Evolutionary conservation across 2,113 vertebrate species (phyloP).

Genomic region (Notarius quadriscutis): DNA sequence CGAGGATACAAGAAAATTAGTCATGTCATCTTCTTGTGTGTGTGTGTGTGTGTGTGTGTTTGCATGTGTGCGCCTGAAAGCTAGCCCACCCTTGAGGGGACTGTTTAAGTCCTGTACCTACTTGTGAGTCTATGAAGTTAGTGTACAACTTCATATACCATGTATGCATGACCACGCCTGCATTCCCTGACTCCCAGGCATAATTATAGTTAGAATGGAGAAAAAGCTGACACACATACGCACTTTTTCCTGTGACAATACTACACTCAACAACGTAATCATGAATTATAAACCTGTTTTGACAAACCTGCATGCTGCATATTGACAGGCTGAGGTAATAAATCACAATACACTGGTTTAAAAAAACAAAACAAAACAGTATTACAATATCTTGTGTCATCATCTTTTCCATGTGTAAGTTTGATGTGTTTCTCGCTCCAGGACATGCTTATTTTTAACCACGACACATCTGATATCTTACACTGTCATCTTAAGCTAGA

Average conservation of each 20-base stretch:
- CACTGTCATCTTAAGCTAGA: too few species aligned
- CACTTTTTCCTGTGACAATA: not conserved
- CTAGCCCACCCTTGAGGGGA: not conserved
- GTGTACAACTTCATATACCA: not conserved
- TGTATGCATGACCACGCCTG: constrained; percentile 24
- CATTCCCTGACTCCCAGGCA: not conserved
- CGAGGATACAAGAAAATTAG: not conserved
- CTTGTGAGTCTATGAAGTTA: not conserved
- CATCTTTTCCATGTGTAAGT: not conserved
- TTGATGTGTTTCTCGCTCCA: not conserved
- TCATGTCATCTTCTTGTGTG: not conserved
- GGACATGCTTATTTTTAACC: not conserved
- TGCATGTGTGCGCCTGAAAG: not conserved
- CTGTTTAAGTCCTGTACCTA: not conserved
- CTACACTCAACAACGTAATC: not conserved
- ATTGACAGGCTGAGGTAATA: not conserved
- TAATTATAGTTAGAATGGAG: not conserved
- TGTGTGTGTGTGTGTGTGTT: not conserved
- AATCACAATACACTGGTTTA: not conserved
- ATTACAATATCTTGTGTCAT: not conserved
- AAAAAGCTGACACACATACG: not conserved
- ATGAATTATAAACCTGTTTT: not conserved
- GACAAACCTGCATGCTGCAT: not conserved
- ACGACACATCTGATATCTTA: not conserved
- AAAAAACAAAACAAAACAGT: not conserved